Evolutionary conservation across 2,113 vertebrate genomes (phyloP).

Genomic region (Halichoeres trimaculatus): DNA sequence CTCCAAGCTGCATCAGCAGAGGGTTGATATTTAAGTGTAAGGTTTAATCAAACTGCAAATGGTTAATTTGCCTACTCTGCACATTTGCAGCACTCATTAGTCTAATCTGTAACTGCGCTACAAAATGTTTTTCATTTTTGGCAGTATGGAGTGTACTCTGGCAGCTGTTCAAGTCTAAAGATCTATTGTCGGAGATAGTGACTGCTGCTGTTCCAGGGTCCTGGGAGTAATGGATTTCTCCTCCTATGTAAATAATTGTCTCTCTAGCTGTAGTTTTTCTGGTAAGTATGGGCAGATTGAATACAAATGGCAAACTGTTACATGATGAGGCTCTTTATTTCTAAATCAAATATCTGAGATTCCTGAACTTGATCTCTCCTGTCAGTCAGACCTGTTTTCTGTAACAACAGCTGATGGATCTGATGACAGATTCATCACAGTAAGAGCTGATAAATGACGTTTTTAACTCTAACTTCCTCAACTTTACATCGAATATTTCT

Average conservation of each 20-base stretch:
- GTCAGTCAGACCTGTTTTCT: not conserved
- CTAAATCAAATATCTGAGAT: not conserved
- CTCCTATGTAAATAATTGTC: not conserved
- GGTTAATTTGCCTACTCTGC: not conserved
- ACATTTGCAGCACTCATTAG: not conserved
- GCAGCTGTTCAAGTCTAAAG: not conserved
- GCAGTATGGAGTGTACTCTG: not conserved
- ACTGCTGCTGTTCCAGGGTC: not conserved
- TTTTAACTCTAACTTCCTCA: slow-evolving; percentile 54
- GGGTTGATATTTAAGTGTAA: not conserved
- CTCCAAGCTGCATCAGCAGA: not conserved
- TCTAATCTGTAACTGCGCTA: not conserved
- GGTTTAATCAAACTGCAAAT: slow-evolving; percentile 2
- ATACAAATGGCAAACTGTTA: slow-evolving; percentile 1
- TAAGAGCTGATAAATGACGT: slow-evolving; percentile 3
- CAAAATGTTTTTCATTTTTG: not conserved
- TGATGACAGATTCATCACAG: slow-evolving; percentile 9
- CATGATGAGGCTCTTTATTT: not conserved
- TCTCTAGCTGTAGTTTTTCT: not conserved
- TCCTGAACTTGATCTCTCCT: not conserved
- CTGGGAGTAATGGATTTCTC: not conserved
- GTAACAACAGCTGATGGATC: not conserved
- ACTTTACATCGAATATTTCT: not conserved
- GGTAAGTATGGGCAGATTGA: not conserved
- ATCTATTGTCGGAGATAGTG: not conserved